Evolutionary conservation across 1,140 invertebrate species (phyloP).

Genomic region (Trichonephila clavipes): DNA sequence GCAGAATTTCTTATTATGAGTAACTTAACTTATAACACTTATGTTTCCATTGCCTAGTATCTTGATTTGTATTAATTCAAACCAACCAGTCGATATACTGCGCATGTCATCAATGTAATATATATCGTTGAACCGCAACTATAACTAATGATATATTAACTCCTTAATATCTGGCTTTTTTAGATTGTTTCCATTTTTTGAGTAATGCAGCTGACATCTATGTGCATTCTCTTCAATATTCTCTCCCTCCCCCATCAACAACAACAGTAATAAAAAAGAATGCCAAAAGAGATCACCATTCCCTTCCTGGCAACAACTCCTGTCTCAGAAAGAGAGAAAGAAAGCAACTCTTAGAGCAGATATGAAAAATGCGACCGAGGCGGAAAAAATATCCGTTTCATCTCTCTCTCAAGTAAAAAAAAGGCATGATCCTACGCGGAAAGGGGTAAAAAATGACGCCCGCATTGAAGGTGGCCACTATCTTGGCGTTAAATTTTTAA

Average conservation of each 20-base stretch:
- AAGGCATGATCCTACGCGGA: neutral
- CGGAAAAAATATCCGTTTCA: constrained; percentile 64
- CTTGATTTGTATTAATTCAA: too few species aligned
- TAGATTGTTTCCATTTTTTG: neutral
- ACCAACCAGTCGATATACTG: too few species aligned
- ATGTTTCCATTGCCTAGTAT: too few species aligned
- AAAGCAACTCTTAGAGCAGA: constrained; percentile 39
- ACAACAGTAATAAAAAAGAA: neutral
- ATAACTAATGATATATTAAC: too few species aligned
- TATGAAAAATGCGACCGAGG: constrained; percentile 61
- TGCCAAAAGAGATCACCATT: constrained; percentile 20
- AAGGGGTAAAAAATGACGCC: constrained; percentile 53
- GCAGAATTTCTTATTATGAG: too few species aligned
- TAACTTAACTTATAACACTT: too few species aligned
- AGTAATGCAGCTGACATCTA: neutral
- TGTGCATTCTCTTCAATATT: neutral
- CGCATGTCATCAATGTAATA: too few species aligned
- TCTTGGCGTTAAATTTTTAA: constrained; percentile 73
- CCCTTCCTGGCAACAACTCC: constrained; percentile 28
- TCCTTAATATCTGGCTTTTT: neutral
- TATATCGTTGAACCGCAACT: too few species aligned
- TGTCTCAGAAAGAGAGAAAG: neutral
- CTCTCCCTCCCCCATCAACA: neutral
- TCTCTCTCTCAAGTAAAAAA: neutral
- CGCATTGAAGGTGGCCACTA: constrained; percentile 63